These are phyloP conservation scores for Lasiurus borealis DNA, from an alignment of 2,113 vertebrate species.

Conservation along the genomic window DNA sequence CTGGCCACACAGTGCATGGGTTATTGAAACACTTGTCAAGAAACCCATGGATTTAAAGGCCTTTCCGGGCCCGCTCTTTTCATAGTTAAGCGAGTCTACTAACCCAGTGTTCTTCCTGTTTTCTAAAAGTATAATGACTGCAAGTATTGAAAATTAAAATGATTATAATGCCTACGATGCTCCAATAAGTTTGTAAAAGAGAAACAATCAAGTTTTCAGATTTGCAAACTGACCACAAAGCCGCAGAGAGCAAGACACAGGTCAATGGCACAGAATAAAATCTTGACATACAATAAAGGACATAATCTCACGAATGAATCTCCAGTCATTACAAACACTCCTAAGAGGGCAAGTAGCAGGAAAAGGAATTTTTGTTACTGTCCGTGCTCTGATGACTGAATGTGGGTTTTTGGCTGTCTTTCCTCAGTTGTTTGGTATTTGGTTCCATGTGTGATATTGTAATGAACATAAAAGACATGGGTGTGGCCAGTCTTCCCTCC, in stretches of 20 bases:
- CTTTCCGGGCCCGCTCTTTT: not conserved
- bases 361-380: not conserved
- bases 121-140: not conserved
- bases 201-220: not conserved
- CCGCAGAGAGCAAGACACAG: not conserved
- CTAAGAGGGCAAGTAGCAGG: not conserved
- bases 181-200: not conserved
- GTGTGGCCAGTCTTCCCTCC: not conserved
- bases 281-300: not conserved
- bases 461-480: not conserved
- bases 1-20: no score
- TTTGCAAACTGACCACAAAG: not conserved
- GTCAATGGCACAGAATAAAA: not conserved
- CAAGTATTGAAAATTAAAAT: conserved; percentile 22
- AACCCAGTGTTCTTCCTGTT: not conserved
- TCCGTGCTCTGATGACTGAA: not conserved
- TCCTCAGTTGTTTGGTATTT: not conserved
- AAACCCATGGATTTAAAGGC: not conserved
- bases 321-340: not conserved
- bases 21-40: not conserved
- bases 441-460: not conserved
- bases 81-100: not conserved
- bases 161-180: not conserved
- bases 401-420: not conserved
- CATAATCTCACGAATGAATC: not conserved